phyloP scores from a whole-genome alignment of 2,888 invertebrate species.

The Drosophila hamatofila region DNA sequence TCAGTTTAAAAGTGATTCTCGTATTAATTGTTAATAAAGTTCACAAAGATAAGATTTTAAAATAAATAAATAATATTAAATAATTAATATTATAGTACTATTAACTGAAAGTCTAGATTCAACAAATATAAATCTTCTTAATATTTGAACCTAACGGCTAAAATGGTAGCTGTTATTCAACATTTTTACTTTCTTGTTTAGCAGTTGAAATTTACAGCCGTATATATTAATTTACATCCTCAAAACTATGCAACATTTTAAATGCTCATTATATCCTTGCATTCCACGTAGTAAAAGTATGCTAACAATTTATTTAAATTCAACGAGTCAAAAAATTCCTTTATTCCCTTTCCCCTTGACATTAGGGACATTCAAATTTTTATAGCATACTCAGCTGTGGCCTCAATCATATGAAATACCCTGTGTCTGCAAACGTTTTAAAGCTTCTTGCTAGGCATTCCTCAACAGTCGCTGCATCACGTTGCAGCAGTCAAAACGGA shows the following conservation, averaged over 20 bases:
- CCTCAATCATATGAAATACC: conserved; percentile 26
- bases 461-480: conserved; percentile 17
- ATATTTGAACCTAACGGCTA: not conserved
- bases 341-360: not conserved
- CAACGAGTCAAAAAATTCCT: not conserved
- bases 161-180: not conserved
- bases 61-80: not conserved
- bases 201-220: not conserved
- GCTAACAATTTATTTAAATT: not conserved
- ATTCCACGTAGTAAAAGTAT: too few species aligned
- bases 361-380: not conserved
- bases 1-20: not conserved
- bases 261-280: not conserved
- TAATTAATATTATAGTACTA: not conserved
- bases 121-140: not conserved
- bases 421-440: conserved; percentile 25
- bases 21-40: not conserved
- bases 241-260: conserved; percentile 1
- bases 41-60: not conserved
- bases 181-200: not conserved
- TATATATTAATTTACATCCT: not conserved
- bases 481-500: conserved; percentile 31
- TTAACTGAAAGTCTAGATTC: not conserved
- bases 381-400: conserved; percentile 3
- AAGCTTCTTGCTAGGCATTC: conserved; percentile 23